Conservation (phyloP, 2,797 vertebrate species). For the Gobionotothen gibberifrons region DNA sequence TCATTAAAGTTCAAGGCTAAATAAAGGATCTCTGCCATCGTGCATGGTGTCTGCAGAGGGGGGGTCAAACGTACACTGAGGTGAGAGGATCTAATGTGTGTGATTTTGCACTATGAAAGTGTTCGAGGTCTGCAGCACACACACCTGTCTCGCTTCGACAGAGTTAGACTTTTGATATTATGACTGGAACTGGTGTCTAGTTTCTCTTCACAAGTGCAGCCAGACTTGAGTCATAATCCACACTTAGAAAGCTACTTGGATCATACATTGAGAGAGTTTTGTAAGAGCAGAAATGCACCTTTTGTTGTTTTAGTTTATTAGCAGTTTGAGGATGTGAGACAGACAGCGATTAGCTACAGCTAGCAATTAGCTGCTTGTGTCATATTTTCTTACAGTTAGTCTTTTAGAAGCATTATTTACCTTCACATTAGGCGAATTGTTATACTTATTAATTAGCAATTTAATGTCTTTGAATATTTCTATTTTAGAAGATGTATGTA, state of each 20-base stretch:
- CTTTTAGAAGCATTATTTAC: neutral
- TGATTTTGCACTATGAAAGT: neutral
- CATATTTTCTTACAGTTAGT: neutral
- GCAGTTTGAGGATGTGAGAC: neutral
- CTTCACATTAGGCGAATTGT: neutral
- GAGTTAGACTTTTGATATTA: neutral
- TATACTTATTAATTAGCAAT: neutral
- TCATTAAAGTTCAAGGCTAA: slow-evolving; percentile 72
- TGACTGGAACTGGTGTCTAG: neutral
- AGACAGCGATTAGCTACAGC: neutral
- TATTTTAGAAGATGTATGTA: neutral
- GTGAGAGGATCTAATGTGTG: slow-evolving; percentile 13
- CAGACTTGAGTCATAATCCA: slow-evolving; percentile 8
- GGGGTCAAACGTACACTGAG: neutral
- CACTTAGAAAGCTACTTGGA: slow-evolving; percentile 4
- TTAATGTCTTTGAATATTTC: neutral
- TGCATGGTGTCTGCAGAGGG: slow-evolving; percentile 29
- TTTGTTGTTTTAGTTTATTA: neutral
- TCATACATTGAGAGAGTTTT: neutral
- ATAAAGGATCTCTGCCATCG: slow-evolving; percentile 61
- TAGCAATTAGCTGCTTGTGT: neutral
- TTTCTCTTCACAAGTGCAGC: neutral
- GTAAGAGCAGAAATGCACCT: neutral
- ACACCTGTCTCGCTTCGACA: slow-evolving; percentile 4
- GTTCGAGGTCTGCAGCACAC: neutral